Conservation (phyloP, 2,797 vertebrate species). For the Lates japonicus region DNA sequence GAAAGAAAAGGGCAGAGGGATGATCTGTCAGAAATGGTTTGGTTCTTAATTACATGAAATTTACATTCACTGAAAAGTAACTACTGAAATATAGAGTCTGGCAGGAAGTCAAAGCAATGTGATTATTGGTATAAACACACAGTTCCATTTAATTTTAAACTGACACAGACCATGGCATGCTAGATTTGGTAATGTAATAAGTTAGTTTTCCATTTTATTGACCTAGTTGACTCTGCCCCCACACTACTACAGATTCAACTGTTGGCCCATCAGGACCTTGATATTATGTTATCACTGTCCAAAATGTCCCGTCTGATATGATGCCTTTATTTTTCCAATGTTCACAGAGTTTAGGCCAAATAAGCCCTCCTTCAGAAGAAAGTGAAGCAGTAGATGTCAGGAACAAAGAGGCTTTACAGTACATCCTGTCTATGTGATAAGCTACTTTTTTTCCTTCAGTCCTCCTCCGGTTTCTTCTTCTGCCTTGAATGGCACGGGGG, state of each 20-base stretch:
- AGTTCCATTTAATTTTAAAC: background rate
- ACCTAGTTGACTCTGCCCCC: background rate
- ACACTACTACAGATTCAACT: background rate
- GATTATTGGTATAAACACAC: background rate
- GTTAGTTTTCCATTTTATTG: background rate
- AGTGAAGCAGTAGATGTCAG: slow-evolving; percentile 52
- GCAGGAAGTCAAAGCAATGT: background rate
- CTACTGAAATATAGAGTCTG: slow-evolving; percentile 1
- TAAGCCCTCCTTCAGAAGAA: slow-evolving; percentile 55
- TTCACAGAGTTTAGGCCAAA: slow-evolving; percentile 50
- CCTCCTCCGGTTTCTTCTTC: slow-evolving; percentile 54
- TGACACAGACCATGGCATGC: background rate
- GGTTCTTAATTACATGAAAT: background rate
- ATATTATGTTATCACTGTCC: slow-evolving; percentile 43
- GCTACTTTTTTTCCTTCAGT: slow-evolving; percentile 40
- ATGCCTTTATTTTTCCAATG: slow-evolving; percentile 46
- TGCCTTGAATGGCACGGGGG: slow-evolving; percentile 68
- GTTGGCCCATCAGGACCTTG: slow-evolving; percentile 19
- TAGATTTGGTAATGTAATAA: background rate
- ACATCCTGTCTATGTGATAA: slow-evolving; percentile 64
- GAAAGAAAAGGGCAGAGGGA: background rate
- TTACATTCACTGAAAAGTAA: background rate
- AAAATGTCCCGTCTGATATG: slow-evolving; percentile 46
- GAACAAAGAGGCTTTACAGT: slow-evolving; percentile 66
- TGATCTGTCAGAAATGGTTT: slow-evolving; percentile 3